These are phyloP conservation scores for Noctua janthe DNA, from an alignment of 2,888 invertebrate genomes.

Conservation along the genomic window DNA sequence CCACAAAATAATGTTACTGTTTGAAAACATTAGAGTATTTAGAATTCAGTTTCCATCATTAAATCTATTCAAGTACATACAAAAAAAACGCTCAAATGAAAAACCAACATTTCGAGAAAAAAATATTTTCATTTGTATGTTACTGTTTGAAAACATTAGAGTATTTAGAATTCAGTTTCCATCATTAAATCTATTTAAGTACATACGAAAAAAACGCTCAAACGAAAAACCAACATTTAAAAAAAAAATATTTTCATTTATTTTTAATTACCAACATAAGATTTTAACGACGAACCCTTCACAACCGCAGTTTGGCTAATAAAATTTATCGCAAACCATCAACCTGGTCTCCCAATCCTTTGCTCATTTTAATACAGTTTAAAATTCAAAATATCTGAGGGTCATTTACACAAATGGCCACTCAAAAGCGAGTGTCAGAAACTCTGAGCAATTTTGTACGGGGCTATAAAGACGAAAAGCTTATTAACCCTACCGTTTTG, in stretches of 20 bases:
- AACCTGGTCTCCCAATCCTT: conserved; percentile 76
- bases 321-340: conserved; percentile 70
- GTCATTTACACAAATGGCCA: conserved; percentile 82
- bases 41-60: background rate
- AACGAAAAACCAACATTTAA: background rate
- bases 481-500: conserved; percentile 73
- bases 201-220: background rate
- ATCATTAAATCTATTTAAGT: background rate
- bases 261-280: conserved; percentile 59
- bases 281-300: conserved; percentile 60
- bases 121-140: too few relatives aligned
- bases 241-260: background rate
- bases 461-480: conserved; percentile 76
- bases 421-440: conserved; percentile 74
- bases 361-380: conserved; percentile 78
- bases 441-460: conserved; percentile 76
- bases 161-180: background rate
- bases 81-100: too few relatives aligned
- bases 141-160: background rate
- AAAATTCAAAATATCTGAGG: conserved; percentile 79
- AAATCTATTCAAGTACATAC: background rate
- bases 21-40: background rate
- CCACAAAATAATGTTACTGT: background rate
- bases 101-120: too few relatives aligned
- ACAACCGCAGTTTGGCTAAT: conserved; percentile 63